These are phyloP conservation scores for Diadromus collaris DNA, from an alignment of 2,888 invertebrate species.

Conservation along the genomic window DNA sequence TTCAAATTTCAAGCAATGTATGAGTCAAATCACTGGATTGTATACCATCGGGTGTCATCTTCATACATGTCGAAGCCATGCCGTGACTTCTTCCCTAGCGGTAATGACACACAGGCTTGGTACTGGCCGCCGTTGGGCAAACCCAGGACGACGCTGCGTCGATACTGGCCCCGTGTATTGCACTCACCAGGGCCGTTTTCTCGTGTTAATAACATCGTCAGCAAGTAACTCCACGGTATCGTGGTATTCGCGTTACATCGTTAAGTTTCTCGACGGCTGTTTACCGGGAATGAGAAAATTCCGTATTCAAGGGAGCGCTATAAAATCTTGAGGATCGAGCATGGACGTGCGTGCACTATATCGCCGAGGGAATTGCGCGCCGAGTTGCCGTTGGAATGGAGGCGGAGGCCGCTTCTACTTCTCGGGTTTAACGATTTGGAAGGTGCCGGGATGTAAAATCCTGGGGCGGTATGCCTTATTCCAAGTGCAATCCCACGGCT, in stretches of 20 bases:
- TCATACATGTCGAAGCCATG: too few species aligned
- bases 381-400: conserved; percentile 8
- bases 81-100: too few species aligned
- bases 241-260: conserved; percentile 11
- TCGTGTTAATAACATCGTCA: conserved; percentile 14
- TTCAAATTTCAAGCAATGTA: not conserved
- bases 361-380: conserved; percentile 31
- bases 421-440: conserved; percentile 57
- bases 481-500: conserved; percentile 32
- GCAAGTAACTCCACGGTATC: conserved; percentile 6
- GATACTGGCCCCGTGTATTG: too few species aligned
- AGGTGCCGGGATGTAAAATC: conserved; percentile 55
- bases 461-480: conserved; percentile 30
- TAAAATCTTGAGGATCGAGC: conserved; percentile 39
- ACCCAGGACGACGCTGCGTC: too few species aligned
- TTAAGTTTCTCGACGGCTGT: conserved; percentile 5
- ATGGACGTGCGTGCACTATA: conserved; percentile 43
- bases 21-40: too few species aligned
- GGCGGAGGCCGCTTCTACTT: conserved; percentile 29
- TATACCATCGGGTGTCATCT: too few species aligned
- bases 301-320: conserved; percentile 41
- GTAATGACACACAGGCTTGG: too few species aligned
- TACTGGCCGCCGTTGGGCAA: too few species aligned
- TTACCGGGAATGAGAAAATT: conserved; percentile 31
- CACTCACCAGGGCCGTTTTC: too few species aligned